A percentile compares a stretch with the other conserved stretches of the same genome.
Conservation (phyloP, 2,113 vertebrate species). For the human (Homo sapiens) region DNA sequence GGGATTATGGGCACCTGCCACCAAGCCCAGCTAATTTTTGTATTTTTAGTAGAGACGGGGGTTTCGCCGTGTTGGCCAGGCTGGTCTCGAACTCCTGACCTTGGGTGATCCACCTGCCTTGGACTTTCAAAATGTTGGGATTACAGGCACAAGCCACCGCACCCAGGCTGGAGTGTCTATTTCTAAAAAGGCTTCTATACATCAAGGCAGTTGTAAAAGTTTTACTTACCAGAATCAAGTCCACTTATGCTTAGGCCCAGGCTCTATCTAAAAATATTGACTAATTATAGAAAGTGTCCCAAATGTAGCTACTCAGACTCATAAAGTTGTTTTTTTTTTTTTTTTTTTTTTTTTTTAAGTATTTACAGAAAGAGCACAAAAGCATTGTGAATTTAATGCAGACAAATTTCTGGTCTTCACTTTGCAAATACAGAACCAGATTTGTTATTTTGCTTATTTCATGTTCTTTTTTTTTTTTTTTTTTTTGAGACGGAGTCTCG, state of each 20-base stretch:
- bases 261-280: slow-evolving; percentile 25
- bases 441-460: not conserved
- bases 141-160: no score
- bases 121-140: no score
- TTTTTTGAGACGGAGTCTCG: no score
- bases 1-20: no score
- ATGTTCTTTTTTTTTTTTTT: not conserved
- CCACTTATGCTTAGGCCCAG: not conserved
- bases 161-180: not conserved
- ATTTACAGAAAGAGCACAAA: not conserved
- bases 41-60: no score
- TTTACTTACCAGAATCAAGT: slow-evolving; percentile 24
- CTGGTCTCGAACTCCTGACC: no score
- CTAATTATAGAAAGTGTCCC: not conserved
- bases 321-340: not conserved
- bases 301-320: not conserved
- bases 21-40: no score
- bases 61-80: no score
- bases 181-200: not conserved
- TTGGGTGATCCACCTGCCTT: no score
- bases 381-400: slow-evolving; percentile 21
- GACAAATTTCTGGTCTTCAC: not conserved
- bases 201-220: slow-evolving; percentile 18
- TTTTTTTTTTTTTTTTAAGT: not conserved
- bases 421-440: not conserved